These are phyloP conservation scores for Brenthis hecate DNA, from an alignment of 2,888 invertebrate genomes.

Conservation along the genomic window DNA sequence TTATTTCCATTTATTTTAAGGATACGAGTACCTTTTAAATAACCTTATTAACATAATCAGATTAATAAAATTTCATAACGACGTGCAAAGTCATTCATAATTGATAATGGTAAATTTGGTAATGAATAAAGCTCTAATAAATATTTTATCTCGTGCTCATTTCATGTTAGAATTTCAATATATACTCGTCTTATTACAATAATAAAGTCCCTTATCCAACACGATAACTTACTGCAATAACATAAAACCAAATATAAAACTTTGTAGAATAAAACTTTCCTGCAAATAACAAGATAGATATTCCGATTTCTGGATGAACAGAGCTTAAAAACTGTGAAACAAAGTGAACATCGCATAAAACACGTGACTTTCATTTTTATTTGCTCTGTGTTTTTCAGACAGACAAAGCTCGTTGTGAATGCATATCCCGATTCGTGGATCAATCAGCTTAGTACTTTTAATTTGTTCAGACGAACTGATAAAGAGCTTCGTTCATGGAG, in stretches of 20 bases:
- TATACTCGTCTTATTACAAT: too few relatives aligned
- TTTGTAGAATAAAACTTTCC: neutral
- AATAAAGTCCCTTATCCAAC: too few relatives aligned
- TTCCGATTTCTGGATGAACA: slow-evolving; percentile 7
- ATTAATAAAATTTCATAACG: too few relatives aligned
- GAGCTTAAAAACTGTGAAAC: slow-evolving; percentile 25
- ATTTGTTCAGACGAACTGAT: slow-evolving; percentile 26
- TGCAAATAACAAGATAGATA: slow-evolving; percentile 18
- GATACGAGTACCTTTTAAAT: too few relatives aligned
- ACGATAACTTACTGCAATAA: too few relatives aligned
- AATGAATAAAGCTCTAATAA: neutral
- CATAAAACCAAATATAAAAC: too few relatives aligned
- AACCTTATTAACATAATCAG: too few relatives aligned
- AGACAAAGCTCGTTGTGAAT: slow-evolving; percentile 32
- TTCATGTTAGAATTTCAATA: neutral
- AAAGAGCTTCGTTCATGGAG: slow-evolving; percentile 20
- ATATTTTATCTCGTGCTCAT: neutral
- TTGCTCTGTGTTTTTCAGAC: slow-evolving; percentile 25
- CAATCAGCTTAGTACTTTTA: slow-evolving; percentile 36
- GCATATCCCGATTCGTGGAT: slow-evolving; percentile 32
- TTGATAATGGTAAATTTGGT: neutral
- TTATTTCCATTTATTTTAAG: too few relatives aligned
- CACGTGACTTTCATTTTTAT: slow-evolving; percentile 26
- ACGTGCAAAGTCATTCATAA: too few relatives aligned
- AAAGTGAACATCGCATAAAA: slow-evolving; percentile 25